These are phyloP conservation scores for Ostrea edulis DNA, from an alignment of 1,140 invertebrate species.

Conservation along the genomic window DNA sequence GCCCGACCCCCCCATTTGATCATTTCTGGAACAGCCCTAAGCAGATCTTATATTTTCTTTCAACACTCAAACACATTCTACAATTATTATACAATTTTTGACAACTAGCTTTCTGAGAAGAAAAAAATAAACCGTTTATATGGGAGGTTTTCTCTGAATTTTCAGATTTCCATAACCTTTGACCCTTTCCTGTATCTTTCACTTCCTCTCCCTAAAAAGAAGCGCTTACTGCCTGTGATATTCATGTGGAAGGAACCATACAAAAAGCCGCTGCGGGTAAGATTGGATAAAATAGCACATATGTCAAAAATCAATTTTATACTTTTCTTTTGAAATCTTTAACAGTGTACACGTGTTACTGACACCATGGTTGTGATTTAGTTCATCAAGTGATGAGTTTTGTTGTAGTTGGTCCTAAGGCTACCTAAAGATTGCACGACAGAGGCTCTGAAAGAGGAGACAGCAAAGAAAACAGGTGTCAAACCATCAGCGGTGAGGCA, in stretches of 20 bases:
- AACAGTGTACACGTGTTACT: no score
- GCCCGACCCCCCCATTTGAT: no score
- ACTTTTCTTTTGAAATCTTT: no score
- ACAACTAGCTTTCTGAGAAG: not conserved
- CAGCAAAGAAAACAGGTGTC: constrained; percentile 75
- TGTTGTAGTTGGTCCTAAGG: constrained; percentile 69
- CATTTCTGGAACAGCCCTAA: no score
- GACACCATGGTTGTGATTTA: no score
- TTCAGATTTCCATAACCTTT: constrained; percentile 81
- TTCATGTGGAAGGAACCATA: constrained; percentile 78
- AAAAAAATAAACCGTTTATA: not conserved
- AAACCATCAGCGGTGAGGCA: constrained; percentile 70
- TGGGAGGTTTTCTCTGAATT: constrained; percentile 31
- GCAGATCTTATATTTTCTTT: no score
- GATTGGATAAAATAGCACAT: not conserved
- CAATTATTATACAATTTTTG: no score
- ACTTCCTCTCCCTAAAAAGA: constrained; percentile 79
- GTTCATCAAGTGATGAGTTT: not conserved
- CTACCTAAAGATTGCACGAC: constrained; percentile 77
- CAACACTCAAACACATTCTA: no score
- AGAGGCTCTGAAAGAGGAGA: constrained; percentile 76
- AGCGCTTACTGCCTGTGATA: constrained; percentile 72
- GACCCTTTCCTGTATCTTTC: constrained; percentile 81
- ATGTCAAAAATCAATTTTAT: no score
- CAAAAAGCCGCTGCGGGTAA: constrained; percentile 76